A percentile compares a stretch with the other conserved stretches of the same genome.
Evolutionary conservation across 53 echinoderm and acorn worm species (phyloP).

Genomic region (Stichopus horrens): DNA sequence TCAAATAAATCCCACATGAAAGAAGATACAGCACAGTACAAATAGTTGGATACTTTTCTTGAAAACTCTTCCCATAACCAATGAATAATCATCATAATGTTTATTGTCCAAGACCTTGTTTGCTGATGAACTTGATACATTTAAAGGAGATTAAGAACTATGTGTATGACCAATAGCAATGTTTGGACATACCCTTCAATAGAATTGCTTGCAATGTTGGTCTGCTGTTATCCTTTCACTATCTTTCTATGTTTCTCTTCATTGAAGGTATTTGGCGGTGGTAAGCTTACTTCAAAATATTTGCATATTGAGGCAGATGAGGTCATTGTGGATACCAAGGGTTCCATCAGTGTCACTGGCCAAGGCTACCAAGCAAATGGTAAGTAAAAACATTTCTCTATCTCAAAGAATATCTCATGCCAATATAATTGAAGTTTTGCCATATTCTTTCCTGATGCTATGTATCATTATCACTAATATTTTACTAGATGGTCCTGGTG

Average conservation of each 20-base stretch:
- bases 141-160: too few species aligned
- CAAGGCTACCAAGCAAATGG: constrained; percentile 59
- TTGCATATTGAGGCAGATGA: constrained; percentile 71
- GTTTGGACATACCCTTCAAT: too few species aligned
- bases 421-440: neutral
- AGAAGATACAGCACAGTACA: too few species aligned
- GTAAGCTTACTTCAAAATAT: constrained; percentile 62
- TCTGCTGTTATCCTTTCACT: neutral
- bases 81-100: too few species aligned
- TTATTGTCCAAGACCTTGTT: too few species aligned
- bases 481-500: constrained; percentile 39
- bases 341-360: constrained; percentile 62
- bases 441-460: neutral
- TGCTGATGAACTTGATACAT: too few species aligned
- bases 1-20: too few species aligned
- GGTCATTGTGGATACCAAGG: constrained; percentile 78
- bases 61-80: too few species aligned
- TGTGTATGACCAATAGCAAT: too few species aligned
- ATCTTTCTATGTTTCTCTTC: neutral
- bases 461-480: neutral
- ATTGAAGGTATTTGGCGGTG: constrained; percentile 75
- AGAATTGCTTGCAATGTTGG: too few species aligned
- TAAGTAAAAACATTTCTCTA: constrained; percentile 26
- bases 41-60: too few species aligned
- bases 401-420: neutral